A percentile compares a stretch with the other conserved stretches of the same genome.
Conservation (phyloP, 35 echinoderm and acorn worm species). For the Lytechinus variegatus region DNA sequence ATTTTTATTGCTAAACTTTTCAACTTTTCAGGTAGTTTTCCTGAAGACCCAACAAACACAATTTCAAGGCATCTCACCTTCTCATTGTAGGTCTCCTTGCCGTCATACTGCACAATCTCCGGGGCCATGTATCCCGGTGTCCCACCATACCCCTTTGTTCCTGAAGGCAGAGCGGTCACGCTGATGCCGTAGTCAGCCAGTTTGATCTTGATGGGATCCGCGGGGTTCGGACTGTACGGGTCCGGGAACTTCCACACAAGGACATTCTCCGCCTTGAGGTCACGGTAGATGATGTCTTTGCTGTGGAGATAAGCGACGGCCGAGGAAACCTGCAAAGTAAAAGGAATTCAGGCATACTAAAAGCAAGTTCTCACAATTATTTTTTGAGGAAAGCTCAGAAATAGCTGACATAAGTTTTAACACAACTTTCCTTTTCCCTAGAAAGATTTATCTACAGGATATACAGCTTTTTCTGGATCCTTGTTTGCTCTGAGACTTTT, state of each 20-base stretch:
- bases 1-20: too few relatives aligned
- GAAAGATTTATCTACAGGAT: too few relatives aligned
- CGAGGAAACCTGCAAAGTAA: slow-evolving; percentile 71
- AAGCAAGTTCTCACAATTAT: too few relatives aligned
- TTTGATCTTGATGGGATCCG: slow-evolving; percentile 84
- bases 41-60: neutral
- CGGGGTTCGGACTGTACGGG: slow-evolving; percentile 65
- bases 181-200: slow-evolving; percentile 97
- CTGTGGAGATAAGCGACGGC: slow-evolving; percentile 89
- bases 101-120: slow-evolving; percentile 96
- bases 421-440: too few relatives aligned
- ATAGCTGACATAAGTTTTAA: too few relatives aligned
- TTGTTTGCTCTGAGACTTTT: too few relatives aligned
- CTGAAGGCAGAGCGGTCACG: slow-evolving; percentile 83
- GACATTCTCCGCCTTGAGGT: slow-evolving; percentile 97
- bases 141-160: slow-evolving; percentile 92
- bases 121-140: slow-evolving; percentile 99
- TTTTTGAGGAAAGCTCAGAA: too few relatives aligned
- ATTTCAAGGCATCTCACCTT: slow-evolving; percentile 66
- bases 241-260: slow-evolving; percentile 90
- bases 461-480: too few relatives aligned
- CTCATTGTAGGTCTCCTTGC: slow-evolving; percentile 96
- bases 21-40: too few relatives aligned
- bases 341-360: neutral
- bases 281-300: slow-evolving; percentile 94